These are phyloP conservation scores for Drosophila lacteicornis DNA, from an alignment of 1,140 invertebrate genomes.

Conservation along the genomic window DNA sequence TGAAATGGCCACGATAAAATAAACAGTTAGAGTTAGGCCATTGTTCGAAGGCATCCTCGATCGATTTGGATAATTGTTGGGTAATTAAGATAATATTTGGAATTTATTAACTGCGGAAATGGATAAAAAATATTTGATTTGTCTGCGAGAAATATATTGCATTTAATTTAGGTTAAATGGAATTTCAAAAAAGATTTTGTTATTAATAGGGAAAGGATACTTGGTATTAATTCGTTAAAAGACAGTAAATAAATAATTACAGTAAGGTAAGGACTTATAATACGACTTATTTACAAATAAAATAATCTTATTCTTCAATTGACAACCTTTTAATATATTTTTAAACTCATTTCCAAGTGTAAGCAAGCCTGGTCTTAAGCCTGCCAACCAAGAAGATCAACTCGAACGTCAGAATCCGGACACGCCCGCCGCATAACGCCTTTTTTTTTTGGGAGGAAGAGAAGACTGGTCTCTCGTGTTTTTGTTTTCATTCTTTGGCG, in stretches of 20 bases:
- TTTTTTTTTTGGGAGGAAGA: constrained; percentile 6
- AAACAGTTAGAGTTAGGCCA: constrained; percentile 35
- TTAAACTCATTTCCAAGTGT: background rate
- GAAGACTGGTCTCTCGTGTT: constrained; percentile 16
- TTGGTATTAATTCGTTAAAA: no score
- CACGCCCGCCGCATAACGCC: constrained; percentile 25
- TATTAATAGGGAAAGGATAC: background rate
- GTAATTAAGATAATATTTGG: constrained; percentile 39
- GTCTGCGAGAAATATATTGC: no score
- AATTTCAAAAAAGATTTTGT: background rate
- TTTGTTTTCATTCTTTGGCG: constrained; percentile 43
- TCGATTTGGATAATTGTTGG: constrained; percentile 6
- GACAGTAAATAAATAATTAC: no score
- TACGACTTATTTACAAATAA: background rate
- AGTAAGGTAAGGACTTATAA: background rate
- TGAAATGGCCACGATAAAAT: constrained; percentile 55
- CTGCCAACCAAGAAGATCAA: constrained; percentile 1
- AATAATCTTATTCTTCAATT: background rate
- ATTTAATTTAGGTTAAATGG: background rate
- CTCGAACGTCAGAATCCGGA: constrained; percentile 25
- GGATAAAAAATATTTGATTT: background rate
- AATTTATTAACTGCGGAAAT: constrained; percentile 22
- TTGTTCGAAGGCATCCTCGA: constrained; percentile 3
- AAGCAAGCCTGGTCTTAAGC: background rate
- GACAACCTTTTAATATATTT: background rate